A percentile compares a stretch with the other conserved stretches of the same genome.
phyloP scores from a whole-genome alignment of 2,113 vertebrate species.

The Acrocephalus arundinaceus region DNA sequence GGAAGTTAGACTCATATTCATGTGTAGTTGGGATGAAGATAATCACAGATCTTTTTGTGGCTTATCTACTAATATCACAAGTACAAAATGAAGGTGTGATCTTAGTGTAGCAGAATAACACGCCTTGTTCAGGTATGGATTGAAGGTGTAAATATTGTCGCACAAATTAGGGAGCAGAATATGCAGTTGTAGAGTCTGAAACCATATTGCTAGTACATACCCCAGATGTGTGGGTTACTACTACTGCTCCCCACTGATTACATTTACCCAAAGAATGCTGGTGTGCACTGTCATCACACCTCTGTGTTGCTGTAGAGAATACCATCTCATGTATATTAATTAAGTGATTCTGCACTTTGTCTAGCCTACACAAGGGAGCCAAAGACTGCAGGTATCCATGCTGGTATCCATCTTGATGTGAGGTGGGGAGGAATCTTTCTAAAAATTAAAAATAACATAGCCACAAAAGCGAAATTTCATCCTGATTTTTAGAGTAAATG shows the following conservation, averaged over 20 bases:
- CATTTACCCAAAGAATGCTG: background rate
- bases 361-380: background rate
- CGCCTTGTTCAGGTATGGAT: background rate
- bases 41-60: background rate
- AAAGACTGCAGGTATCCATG: rapidly evolving
- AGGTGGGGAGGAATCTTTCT: background rate
- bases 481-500: background rate
- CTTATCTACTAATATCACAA: background rate
- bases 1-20: background rate
- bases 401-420: background rate
- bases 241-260: background rate
- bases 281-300: background rate
- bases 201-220: background rate
- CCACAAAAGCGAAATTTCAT: background rate
- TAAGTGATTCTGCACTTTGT: background rate
- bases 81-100: background rate
- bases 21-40: background rate
- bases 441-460: background rate
- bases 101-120: background rate
- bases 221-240: background rate
- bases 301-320: background rate
- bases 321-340: background rate
- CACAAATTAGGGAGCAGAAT: background rate
- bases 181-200: background rate
- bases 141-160: background rate